Evolutionary conservation across 2,113 vertebrate species (phyloP).

Genomic region (Protomyctophum bolini): DNA sequence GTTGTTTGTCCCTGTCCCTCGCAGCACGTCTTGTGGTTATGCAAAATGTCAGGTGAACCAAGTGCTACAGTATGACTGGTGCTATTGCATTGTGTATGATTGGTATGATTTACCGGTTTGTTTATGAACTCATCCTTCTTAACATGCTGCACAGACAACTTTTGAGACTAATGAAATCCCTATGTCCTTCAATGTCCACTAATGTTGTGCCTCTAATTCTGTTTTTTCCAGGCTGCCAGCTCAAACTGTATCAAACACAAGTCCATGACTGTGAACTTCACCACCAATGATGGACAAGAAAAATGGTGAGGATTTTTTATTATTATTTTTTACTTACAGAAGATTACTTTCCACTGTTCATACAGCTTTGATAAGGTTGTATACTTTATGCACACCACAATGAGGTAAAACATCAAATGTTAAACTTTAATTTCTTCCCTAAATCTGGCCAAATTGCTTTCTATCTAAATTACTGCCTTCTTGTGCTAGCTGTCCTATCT

Average conservation of each 20-base stretch:
- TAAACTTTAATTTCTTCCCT: background rate
- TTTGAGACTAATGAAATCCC: too few species aligned
- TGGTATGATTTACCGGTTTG: too few species aligned
- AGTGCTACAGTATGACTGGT: too few species aligned
- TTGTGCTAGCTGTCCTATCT: conserved; percentile 40
- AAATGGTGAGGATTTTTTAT: conserved; percentile 80
- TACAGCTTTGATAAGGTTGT: background rate
- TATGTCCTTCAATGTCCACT: too few species aligned
- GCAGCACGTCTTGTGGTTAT: too few species aligned
- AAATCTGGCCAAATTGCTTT: conserved; percentile 8
- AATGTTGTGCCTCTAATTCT: conserved; percentile 18
- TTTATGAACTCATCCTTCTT: too few species aligned
- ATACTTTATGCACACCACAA: conserved; percentile 1
- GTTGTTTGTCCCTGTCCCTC: too few species aligned
- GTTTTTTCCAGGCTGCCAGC: conserved; percentile 61
- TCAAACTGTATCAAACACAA: conserved; percentile 64
- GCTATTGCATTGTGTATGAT: too few species aligned
- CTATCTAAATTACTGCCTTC: conserved; percentile 7
- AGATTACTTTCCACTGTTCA: background rate
- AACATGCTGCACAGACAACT: too few species aligned
- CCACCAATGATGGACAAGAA: conserved; percentile 89
- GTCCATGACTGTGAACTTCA: conserved; percentile 76
- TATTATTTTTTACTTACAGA: conserved; percentile 7
- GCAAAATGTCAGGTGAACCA: too few species aligned
- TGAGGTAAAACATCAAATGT: conserved; percentile 10